Conservation (phyloP, 1,140 invertebrate genomes). For the Zaprionus capensis region DNA sequence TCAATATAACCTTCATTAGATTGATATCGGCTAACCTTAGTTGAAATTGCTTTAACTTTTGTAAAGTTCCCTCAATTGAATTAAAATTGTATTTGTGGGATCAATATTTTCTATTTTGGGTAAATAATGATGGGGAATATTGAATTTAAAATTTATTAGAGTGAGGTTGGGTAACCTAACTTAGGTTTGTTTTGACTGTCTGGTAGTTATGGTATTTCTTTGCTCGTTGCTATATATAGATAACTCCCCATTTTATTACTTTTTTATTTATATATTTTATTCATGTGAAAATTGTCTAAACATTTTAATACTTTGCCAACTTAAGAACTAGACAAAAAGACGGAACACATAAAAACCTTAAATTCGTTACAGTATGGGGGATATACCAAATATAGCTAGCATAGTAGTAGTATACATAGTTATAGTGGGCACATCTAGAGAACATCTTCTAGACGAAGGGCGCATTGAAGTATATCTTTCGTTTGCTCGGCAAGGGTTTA, state of each 20-base stretch:
- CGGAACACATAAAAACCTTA: conserved; percentile 54
- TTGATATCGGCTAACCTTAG: too few relatives aligned
- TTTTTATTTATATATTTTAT: conserved; percentile 35
- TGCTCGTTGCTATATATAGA: background rate
- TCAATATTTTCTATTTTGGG: too few relatives aligned
- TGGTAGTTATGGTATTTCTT: conserved; percentile 3
- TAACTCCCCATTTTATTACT: background rate
- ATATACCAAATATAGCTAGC: conserved; percentile 17
- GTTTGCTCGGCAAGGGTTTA: conserved; percentile 77
- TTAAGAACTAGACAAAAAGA: conserved; percentile 61
- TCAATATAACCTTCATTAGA: too few relatives aligned
- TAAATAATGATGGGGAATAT: too few relatives aligned
- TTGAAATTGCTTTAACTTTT: background rate
- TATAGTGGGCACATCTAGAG: conserved; percentile 23
- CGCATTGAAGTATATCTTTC: conserved; percentile 79
- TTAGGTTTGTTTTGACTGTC: background rate
- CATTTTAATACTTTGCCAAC: conserved; percentile 61
- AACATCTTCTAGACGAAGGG: conserved; percentile 70
- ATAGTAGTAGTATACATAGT: background rate
- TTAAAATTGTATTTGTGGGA: too few relatives aligned
- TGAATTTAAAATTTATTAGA: too few relatives aligned
- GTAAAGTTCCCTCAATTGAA: too few relatives aligned
- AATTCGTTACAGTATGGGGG: conserved; percentile 48
- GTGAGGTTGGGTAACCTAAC: too few relatives aligned
- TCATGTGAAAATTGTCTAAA: conserved; percentile 61